phyloP scores from a whole-genome alignment of 2,797 vertebrate species.

The Coregonus ussuriensis region DNA sequence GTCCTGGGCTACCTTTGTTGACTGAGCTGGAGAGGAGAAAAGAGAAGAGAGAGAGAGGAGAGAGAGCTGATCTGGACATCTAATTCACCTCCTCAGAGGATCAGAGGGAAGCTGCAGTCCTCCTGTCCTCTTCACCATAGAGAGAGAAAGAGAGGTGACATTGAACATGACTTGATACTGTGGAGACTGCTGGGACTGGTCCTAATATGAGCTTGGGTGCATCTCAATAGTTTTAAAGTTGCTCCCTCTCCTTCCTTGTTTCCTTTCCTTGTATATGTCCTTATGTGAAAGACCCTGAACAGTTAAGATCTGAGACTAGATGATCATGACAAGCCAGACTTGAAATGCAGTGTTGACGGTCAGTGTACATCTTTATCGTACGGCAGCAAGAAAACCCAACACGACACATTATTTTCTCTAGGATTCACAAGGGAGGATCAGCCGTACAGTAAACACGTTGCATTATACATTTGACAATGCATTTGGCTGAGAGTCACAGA shows the following conservation, averaged over 20 bases:
- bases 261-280: background rate
- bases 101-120: background rate
- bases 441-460: conserved; percentile 42
- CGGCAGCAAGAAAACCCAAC: conserved; percentile 4
- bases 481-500: conserved; percentile 68
- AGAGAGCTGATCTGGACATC: background rate
- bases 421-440: conserved; percentile 14
- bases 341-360: background rate
- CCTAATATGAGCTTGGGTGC: background rate
- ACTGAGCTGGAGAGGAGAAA: background rate
- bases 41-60: background rate
- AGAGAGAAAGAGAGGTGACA: background rate
- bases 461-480: conserved; percentile 69
- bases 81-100: conserved; percentile 35
- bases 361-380: background rate
- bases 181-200: background rate
- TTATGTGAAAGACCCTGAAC: no score
- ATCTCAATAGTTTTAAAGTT: background rate
- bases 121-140: background rate
- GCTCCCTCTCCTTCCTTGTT: background rate
- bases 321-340: background rate
- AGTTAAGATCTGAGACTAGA: background rate
- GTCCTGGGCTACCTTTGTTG: background rate
- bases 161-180: no score
- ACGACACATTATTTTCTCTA: conserved; percentile 39